Conservation (phyloP, 1,140 invertebrate genomes). For the Brachionus sp. region DNA sequence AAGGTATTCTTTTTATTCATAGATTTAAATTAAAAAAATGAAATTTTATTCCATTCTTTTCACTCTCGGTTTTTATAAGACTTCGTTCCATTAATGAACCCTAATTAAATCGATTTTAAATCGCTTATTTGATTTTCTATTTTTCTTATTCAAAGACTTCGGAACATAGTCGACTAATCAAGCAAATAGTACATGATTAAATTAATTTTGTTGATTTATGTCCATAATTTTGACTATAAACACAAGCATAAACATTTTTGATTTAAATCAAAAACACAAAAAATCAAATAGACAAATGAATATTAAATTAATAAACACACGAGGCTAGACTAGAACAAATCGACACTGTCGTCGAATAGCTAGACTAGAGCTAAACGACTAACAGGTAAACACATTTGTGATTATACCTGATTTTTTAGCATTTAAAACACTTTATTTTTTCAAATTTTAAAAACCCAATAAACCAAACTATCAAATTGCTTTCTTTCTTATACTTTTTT, state of each 20-base stretch:
- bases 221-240: slow-evolving; percentile 10
- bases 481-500: neutral
- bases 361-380: neutral
- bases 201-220: slow-evolving; percentile 11
- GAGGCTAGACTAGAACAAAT: neutral
- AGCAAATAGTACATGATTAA: slow-evolving; percentile 9
- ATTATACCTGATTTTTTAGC: slow-evolving; percentile 3
- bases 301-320: slow-evolving; percentile 6
- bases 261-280: slow-evolving; percentile 11
- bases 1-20: neutral
- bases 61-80: neutral
- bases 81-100: neutral
- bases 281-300: slow-evolving; percentile 5
- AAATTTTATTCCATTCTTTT: neutral
- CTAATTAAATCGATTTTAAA: slow-evolving; percentile 11
- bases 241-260: slow-evolving; percentile 8
- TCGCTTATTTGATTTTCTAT: slow-evolving; percentile 3
- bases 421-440: neutral
- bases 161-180: slow-evolving; percentile 1
- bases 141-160: slow-evolving; percentile 4
- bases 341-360: neutral
- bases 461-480: neutral
- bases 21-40: neutral
- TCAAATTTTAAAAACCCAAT: neutral
- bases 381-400: neutral